Evolutionary conservation across 2,113 vertebrate species (phyloP), one percentile per base, ranked within the genome.

Genomic region (Physeter macrocephalus): DNA sequence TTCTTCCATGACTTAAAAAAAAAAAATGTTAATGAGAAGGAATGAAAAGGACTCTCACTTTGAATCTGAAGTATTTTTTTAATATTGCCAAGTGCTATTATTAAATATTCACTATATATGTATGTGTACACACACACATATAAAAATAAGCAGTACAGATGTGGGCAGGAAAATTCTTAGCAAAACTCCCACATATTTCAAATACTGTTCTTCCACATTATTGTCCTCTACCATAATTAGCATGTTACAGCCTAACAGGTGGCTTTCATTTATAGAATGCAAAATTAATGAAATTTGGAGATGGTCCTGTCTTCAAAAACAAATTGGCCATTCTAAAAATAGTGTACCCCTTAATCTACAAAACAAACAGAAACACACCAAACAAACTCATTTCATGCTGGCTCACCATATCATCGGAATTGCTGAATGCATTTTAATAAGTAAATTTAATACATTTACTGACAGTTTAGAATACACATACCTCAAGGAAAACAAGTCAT

Each of bases 221-320:
- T 86, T 96, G 95, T 95, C 94, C 97, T 97, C 96, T 97, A 96
- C 98, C 96, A 97, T 97, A 98, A 98, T 98, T 97, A 98, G 96
- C 96, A 98, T 94, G 96, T 96, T 97, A 97, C 75, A 95, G 95
- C 96, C 90, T 92, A 97, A 98, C 98, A 98, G 98, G 98, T 98
- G 98, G 96, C 83, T 98, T 98, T 98, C 98, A 98, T 97, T 99
- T 98, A 88, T 94, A 98, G 93, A 96, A 94, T 66, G 92, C 89
- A 97, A 98, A 98, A 98, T 98, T 98, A 98, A 98, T 96, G 96
- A 98, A 98, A 98, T 98, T 93, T 86, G 78, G 96, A 97, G 52
- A 85, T 93, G 81, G 95, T 88, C 92, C 80, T 21, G 34, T 84
- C 90, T 92, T 96, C 89, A 36, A 96, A 95, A 95, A 88, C 93